Evolutionary conservation across 2,797 vertebrate species (phyloP), one percentile per base, ranked within the genome.

Genomic region (Gallinago solitaria): DNA sequence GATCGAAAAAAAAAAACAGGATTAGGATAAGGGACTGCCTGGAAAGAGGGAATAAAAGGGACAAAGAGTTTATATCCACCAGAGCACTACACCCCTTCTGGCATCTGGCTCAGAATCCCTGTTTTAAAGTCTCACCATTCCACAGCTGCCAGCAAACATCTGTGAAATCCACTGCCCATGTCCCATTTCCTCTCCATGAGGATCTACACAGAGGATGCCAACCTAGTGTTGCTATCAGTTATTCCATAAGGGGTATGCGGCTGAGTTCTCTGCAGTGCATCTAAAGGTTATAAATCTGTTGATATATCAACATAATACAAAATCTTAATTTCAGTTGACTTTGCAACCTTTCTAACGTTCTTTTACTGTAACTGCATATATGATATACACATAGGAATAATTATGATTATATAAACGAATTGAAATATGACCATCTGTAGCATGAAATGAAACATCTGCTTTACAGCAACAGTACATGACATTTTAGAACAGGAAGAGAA

Each of bases 401-500:
- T 87, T 78, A 43, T 43, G 6, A 43, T 43, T 43, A 17, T 43
- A 43, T 43, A 43, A 43, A 43, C 56, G 71, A 64, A 75, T 11
- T 45, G 47, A 92, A 85, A 81, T 33, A 67, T 25, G 83, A 74
- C 94, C 76, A 93, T 91, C 93, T 91, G 91, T 16, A 91, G 83
- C 11, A 0, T 51, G 87, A 93, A 95, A 89, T 77, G 81, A 90
- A 96, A 90, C 93, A 96, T 94, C 88, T 96, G 94, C 43, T 11
- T 89, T 71, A 73, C 68, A 68, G 90, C 75, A 93, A 80, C 3
- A 1, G 68, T 27, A 85, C 80, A 63, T 23, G 69, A 85, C 73
- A 78, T 61, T 75, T 79, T 61, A 77, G 77, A 94, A 87, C 60
- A 89, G 92, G 86, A 94, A 95, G 78, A 95, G 71, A 95, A 50